Evolutionary conservation across 2,888 invertebrate species (phyloP).

Genomic region (Drosophila gaucha): DNA sequence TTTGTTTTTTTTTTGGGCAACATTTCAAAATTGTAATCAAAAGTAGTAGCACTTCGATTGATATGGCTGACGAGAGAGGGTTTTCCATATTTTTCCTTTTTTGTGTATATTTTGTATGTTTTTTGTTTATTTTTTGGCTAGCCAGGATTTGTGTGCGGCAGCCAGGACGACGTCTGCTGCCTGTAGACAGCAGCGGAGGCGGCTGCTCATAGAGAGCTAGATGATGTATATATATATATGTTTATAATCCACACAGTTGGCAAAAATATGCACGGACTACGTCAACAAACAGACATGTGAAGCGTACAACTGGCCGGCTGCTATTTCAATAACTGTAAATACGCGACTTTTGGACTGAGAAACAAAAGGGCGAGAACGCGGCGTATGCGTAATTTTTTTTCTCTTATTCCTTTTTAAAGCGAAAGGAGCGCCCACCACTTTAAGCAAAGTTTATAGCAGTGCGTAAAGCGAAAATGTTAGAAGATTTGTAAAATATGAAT

Average conservation of each 20-base stretch:
- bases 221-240: neutral
- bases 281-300: conserved; percentile 31
- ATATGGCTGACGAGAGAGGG: conserved; percentile 60
- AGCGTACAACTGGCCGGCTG: conserved; percentile 32
- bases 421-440: conserved; percentile 21
- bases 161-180: neutral
- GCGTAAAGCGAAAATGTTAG: no score
- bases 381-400: conserved; percentile 48
- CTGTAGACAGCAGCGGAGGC: neutral
- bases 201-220: conserved; percentile 2
- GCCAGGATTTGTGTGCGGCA: conserved; percentile 26
- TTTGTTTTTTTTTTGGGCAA: conserved; percentile 9
- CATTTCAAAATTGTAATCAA: conserved; percentile 77
- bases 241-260: conserved; percentile 5
- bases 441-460: neutral
- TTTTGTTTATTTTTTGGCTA: conserved; percentile 14
- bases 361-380: conserved; percentile 5
- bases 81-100: conserved; percentile 27
- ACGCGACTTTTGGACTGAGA: neutral
- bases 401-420: conserved; percentile 6
- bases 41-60: conserved; percentile 82
- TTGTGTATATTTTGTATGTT: conserved; percentile 5
- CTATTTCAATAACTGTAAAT: conserved; percentile 56
- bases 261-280: conserved; percentile 23
- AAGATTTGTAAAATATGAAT: no score